These are phyloP conservation scores for Thripadectes ignobilis DNA, from an alignment of 2,797 vertebrate species.

Conservation along the genomic window DNA sequence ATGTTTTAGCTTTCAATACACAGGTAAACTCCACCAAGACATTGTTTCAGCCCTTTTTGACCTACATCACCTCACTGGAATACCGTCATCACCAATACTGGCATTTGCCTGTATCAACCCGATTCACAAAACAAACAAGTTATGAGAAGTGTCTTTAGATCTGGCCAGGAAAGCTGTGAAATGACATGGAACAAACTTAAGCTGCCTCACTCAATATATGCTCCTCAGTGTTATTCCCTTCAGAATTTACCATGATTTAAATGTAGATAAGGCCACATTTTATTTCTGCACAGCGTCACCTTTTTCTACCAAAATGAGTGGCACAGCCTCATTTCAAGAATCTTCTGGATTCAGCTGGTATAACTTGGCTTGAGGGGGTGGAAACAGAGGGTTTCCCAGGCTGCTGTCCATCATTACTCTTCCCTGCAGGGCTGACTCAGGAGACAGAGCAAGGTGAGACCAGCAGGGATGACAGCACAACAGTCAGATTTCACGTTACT, in stretches of 20 bases:
- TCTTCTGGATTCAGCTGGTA: background rate
- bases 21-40: background rate
- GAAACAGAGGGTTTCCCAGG: background rate
- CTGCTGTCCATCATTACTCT: background rate
- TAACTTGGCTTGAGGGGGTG: background rate
- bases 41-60: background rate
- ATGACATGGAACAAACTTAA: rapidly evolving
- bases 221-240: background rate
- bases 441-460: background rate
- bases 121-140: background rate
- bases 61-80: background rate
- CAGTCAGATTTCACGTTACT: background rate
- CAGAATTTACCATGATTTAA: background rate
- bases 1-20: background rate
- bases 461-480: background rate
- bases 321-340: background rate
- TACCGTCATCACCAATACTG: background rate
- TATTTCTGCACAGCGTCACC: background rate
- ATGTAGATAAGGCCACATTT: background rate
- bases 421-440: background rate
- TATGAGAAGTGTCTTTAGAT: background rate
- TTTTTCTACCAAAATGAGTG: background rate
- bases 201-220: background rate
- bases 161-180: background rate
- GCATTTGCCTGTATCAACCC: background rate